Evolutionary conservation across 2,888 invertebrate species (phyloP).

Genomic region (Artemia sinica): DNA sequence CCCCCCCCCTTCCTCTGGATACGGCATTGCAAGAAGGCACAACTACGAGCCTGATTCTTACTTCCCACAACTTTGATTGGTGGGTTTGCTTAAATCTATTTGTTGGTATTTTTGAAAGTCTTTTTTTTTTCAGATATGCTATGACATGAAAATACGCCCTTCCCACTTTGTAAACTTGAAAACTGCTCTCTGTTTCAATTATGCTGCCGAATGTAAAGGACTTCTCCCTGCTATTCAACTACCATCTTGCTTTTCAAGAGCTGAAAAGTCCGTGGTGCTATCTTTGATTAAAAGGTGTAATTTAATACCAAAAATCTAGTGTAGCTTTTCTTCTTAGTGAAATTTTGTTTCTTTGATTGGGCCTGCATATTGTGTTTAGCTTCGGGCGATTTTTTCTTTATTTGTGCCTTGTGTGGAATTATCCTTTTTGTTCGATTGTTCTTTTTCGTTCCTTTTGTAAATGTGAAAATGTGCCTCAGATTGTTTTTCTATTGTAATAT

Average conservation of each 20-base stretch:
- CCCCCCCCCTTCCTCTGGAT: too few relatives aligned
- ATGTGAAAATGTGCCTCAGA: too few relatives aligned
- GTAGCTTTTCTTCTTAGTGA: too few relatives aligned
- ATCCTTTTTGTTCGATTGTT: too few relatives aligned
- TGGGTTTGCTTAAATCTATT: background rate
- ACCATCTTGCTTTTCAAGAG: background rate
- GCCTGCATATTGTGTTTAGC: too few relatives aligned
- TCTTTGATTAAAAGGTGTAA: conserved; percentile 1
- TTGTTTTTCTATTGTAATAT: too few relatives aligned
- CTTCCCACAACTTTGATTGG: background rate
- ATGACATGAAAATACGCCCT: conserved; percentile 57
- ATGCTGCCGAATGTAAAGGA: background rate
- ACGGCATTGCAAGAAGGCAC: too few relatives aligned
- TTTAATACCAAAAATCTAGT: background rate
- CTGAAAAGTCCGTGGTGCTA: background rate
- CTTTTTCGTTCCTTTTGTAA: too few relatives aligned
- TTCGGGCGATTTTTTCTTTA: too few relatives aligned
- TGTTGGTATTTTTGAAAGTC: background rate
- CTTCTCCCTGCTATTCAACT: background rate
- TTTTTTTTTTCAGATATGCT: conserved; percentile 45
- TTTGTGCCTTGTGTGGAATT: too few relatives aligned
- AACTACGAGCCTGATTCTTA: background rate
- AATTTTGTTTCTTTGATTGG: too few relatives aligned
- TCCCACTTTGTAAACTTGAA: conserved; percentile 77
- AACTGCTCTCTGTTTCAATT: conserved; percentile 44